phyloP scores from a whole-genome alignment of 2,797 vertebrate species.

The Pseudopleuronectes americanus region DNA sequence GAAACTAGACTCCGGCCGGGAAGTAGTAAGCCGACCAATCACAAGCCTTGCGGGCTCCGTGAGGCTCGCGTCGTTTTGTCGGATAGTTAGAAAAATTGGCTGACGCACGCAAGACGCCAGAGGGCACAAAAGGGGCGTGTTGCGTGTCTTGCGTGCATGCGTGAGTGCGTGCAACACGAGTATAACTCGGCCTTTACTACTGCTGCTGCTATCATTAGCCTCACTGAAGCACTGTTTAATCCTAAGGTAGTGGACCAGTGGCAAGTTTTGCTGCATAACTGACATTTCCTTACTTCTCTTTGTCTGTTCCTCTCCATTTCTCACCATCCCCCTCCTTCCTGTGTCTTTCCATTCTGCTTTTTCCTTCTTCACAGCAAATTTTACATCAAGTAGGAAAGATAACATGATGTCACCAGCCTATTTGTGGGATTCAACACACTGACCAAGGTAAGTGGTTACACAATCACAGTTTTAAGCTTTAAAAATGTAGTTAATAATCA shows the following conservation, averaged over 20 bases:
- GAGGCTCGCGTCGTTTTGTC: too few relatives aligned
- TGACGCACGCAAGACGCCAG: too few relatives aligned
- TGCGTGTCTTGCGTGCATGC: too few relatives aligned
- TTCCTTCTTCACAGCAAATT: constrained; percentile 6
- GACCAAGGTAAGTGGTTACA: constrained; percentile 7
- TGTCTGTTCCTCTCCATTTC: neutral
- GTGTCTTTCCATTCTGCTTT: neutral
- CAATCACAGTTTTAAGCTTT: neutral
- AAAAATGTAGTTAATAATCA: too few relatives aligned
- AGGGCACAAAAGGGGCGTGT: too few relatives aligned
- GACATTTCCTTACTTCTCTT: neutral
- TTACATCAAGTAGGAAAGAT: constrained; percentile 7
- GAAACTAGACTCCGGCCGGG: too few relatives aligned
- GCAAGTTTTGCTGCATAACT: neutral
- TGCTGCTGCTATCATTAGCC: constrained; percentile 5
- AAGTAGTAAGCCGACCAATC: too few relatives aligned
- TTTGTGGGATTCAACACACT: neutral
- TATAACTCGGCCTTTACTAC: too few relatives aligned
- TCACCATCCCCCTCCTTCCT: neutral
- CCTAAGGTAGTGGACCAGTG: neutral
- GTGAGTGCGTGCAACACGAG: too few relatives aligned
- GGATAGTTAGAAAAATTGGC: too few relatives aligned
- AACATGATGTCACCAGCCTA: neutral
- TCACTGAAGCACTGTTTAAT: neutral
- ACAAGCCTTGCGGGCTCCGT: too few relatives aligned